Evolutionary conservation across 2,888 invertebrate species (phyloP).

Genomic region (Hyposoter dolosus): DNA sequence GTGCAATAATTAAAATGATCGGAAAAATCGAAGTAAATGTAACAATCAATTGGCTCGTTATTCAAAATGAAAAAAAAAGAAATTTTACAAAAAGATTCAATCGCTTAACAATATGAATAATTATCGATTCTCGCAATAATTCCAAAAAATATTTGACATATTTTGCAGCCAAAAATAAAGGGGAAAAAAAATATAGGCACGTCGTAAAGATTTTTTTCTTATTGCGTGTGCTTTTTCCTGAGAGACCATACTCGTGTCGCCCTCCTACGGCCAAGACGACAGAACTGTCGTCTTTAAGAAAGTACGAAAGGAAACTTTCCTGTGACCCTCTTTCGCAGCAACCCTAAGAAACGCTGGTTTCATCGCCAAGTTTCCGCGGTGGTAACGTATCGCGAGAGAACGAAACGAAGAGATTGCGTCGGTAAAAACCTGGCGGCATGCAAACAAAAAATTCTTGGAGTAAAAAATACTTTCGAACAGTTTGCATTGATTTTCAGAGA

Average conservation of each 20-base stretch:
- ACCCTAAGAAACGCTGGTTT: constrained; percentile 77
- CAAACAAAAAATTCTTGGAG: constrained; percentile 37
- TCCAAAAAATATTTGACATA: neutral
- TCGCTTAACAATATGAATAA: neutral
- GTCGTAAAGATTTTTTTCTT: constrained; percentile 44
- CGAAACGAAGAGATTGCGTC: constrained; percentile 73
- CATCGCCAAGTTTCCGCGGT: constrained; percentile 67
- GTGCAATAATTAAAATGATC: neutral
- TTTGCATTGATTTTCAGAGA: neutral
- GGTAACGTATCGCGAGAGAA: constrained; percentile 82
- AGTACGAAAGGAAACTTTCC: constrained; percentile 78
- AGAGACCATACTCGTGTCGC: constrained; percentile 79
- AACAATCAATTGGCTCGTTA: neutral
- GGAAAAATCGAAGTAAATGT: too few relatives aligned
- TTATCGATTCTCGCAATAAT: too few relatives aligned
- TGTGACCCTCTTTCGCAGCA: constrained; percentile 76
- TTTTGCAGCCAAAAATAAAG: neutral
- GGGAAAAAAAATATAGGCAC: constrained; percentile 2
- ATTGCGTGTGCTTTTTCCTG: constrained; percentile 62
- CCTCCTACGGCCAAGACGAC: constrained; percentile 80
- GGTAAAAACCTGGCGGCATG: constrained; percentile 75
- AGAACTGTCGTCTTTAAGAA: constrained; percentile 83
- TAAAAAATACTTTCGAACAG: neutral
- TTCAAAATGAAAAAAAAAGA: neutral
- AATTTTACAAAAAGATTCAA: neutral